phyloP scores from a whole-genome alignment of 2,797 vertebrate genomes.

The Loris lydekkerianus region DNA sequence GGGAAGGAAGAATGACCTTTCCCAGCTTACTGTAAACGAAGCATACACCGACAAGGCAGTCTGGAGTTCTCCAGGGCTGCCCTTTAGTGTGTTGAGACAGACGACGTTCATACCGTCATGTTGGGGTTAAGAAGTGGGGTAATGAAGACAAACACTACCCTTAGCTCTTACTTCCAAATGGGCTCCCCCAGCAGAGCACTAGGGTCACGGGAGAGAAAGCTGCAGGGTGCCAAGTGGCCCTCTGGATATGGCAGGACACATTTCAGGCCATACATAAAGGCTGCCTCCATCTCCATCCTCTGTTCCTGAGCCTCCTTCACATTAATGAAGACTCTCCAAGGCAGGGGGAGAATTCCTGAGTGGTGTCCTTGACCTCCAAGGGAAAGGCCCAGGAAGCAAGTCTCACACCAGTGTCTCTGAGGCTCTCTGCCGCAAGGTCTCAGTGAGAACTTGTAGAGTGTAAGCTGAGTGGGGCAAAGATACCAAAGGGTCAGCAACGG shows the following conservation, averaged over 20 bases:
- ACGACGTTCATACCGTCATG: neutral
- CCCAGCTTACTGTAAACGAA: neutral
- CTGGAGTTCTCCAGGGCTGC: neutral
- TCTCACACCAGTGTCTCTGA: accelerated
- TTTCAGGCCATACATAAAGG: neutral
- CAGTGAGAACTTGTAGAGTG: accelerated
- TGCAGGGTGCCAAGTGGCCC: neutral
- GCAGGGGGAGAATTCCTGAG: too few species aligned
- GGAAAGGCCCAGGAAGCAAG: neutral
- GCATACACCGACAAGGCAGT: neutral
- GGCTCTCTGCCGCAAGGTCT: neutral
- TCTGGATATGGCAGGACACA: neutral
- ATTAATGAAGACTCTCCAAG: neutral
- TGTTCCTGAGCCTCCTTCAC: neutral
- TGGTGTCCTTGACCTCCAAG: neutral
- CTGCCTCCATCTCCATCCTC: neutral
- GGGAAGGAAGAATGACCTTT: neutral
- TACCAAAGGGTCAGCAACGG: accelerated
- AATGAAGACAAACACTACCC: neutral
- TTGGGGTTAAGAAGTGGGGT: accelerated
- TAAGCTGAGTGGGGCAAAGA: neutral
- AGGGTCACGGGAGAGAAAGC: too few species aligned
- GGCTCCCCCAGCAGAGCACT: neutral
- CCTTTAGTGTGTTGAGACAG: neutral
- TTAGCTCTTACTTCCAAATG: neutral